Evolutionary conservation across 2,888 invertebrate species (phyloP).

Genomic region (Clanis bilineata): DNA sequence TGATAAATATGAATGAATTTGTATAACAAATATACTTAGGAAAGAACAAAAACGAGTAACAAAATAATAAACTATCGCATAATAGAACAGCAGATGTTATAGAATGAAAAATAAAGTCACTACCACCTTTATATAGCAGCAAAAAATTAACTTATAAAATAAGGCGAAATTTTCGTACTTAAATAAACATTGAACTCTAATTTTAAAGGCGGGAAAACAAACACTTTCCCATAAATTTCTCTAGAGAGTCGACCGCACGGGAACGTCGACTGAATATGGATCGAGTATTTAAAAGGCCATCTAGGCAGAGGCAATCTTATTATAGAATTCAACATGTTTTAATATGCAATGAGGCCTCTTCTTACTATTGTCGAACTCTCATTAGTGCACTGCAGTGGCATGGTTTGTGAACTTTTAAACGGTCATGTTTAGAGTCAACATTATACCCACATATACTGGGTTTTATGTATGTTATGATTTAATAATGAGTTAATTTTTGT

Average conservation of each 20-base stretch:
- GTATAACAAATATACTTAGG: background rate
- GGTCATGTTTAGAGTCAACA: too few relatives aligned
- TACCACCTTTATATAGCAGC: background rate
- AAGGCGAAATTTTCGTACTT: background rate
- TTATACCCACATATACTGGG: too few relatives aligned
- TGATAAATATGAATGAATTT: too few relatives aligned
- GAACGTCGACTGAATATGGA: constrained; percentile 44
- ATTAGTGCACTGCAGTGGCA: too few relatives aligned
- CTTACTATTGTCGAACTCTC: too few relatives aligned
- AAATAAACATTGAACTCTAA: background rate
- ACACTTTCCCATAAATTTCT: constrained; percentile 34
- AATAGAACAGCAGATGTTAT: background rate
- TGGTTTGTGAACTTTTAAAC: too few relatives aligned
- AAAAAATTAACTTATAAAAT: background rate
- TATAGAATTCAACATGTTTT: constrained; percentile 35
- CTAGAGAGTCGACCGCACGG: constrained; percentile 24
- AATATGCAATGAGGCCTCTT: background rate
- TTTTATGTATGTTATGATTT: too few relatives aligned
- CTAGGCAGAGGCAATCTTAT: constrained; percentile 28
- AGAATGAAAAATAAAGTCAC: background rate
- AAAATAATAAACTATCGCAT: background rate
- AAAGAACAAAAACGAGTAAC: background rate
- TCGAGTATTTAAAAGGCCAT: constrained; percentile 39
- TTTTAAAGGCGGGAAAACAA: constrained; percentile 24
- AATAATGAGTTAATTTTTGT: too few relatives aligned